Evolutionary conservation across 2,113 vertebrate species (phyloP).

Genomic region (Tyto alba): DNA sequence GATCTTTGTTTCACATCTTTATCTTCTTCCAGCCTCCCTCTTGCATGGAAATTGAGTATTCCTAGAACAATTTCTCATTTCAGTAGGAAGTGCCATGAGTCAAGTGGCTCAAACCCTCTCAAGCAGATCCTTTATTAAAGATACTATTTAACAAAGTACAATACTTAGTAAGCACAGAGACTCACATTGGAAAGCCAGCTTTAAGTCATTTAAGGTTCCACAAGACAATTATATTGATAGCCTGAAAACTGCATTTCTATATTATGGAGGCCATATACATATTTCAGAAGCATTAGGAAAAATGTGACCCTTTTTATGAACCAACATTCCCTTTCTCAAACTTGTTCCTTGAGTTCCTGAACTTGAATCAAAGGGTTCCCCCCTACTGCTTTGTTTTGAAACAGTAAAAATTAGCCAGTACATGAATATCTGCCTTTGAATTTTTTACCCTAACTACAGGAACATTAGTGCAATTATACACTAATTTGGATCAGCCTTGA

Average conservation of each 20-base stretch:
- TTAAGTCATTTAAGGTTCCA: background rate
- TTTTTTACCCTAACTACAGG: background rate
- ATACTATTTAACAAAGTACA: background rate
- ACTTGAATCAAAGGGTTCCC: background rate
- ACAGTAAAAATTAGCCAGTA: background rate
- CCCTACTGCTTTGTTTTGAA: background rate
- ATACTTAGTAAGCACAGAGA: background rate
- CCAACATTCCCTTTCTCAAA: background rate
- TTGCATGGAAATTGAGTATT: background rate
- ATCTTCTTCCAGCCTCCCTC: background rate
- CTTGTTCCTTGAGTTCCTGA: background rate
- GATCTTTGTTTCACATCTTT: background rate
- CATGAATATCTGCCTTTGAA: background rate
- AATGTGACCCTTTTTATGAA: background rate
- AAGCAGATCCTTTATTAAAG: background rate
- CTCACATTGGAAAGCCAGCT: background rate
- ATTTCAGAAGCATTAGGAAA: background rate
- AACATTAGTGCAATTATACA: background rate
- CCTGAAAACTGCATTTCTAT: background rate
- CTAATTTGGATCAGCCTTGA: background rate
- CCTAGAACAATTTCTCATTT: background rate
- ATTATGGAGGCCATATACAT: background rate
- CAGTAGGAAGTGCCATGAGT: background rate
- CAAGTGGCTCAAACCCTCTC: background rate
- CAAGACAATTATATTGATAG: background rate